phyloP scores from a whole-genome alignment of 2,888 invertebrate genomes.

The Agriopis aurantiaria region DNA sequence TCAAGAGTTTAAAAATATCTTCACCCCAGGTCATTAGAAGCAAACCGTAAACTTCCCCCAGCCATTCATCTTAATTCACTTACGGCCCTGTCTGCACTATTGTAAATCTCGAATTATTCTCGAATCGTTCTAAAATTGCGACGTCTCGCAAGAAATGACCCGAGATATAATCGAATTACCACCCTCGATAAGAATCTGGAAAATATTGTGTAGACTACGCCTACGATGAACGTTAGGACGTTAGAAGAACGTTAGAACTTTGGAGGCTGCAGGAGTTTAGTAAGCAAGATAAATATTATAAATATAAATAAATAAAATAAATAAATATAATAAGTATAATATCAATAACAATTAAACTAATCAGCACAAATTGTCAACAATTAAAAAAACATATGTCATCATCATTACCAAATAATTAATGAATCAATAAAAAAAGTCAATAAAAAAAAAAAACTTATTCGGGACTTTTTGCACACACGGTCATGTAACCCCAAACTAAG shows the following conservation, averaged over 20 bases:
- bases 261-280: background rate
- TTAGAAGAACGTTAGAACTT: too few relatives aligned
- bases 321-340: too few relatives aligned
- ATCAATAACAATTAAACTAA: too few relatives aligned
- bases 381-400: too few relatives aligned
- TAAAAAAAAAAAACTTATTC: too few relatives aligned
- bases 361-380: too few relatives aligned
- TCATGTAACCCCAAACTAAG: too few relatives aligned
- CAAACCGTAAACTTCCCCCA: slow-evolving; percentile 50
- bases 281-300: too few relatives aligned
- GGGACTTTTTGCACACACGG: too few relatives aligned
- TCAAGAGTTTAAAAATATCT: slow-evolving; percentile 29
- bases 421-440: too few relatives aligned
- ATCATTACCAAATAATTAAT: too few relatives aligned
- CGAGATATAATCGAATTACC: slow-evolving; percentile 73
- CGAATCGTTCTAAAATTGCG: slow-evolving; percentile 75
- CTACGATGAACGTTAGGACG: slow-evolving; percentile 7
- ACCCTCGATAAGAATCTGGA: slow-evolving; percentile 56
- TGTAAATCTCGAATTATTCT: slow-evolving; percentile 70
- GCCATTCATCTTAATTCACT: slow-evolving; percentile 77
- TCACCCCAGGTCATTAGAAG: slow-evolving; percentile 39
- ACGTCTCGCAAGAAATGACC: slow-evolving; percentile 73
- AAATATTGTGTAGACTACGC: slow-evolving; percentile 52
- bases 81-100: slow-evolving; percentile 63
- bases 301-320: too few relatives aligned